Base-by-base conservation (phyloP, 2,797 vertebrate genomes). In the Sciaenops ocellatus region DNA sequence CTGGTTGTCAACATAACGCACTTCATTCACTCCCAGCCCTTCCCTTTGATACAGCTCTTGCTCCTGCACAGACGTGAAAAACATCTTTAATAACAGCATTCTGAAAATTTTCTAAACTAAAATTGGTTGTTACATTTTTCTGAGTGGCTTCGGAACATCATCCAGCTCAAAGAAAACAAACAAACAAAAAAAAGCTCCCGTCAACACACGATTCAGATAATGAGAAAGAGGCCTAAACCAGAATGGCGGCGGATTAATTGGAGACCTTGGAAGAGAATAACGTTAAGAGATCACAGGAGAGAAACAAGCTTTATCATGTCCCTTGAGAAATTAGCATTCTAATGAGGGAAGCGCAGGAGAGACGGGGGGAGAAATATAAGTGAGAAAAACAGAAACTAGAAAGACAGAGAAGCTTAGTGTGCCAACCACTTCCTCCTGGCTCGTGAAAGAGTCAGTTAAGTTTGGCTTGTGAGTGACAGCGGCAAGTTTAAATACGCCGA, bases 1-100 rank as follows among this genome's bases (percentile, higher is more conserved):
- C 89, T 99, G 98, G 91, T 99, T 99, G 94, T 99, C 98, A 57
- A 99, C 98, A 48, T 99, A 99, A 88, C 96, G 97, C 26, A 99
- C 98, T 94, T 99, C 98, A 90, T 98, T 99, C 69, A 99, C 98
- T 6, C 98, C 98, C 12, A 99, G 94, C 1, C 97, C 98, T 92
- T 99, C 98, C 76, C 82, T 98, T 59, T 99, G 97, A 88, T 99
- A 99, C 61, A 99, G 96, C 84, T 99, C 98, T 95, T 99, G 98
- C 68, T 99, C 98, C 98, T 99, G 87, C 41, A 86, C 26, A 85
- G 34, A 89, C 22, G 78, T 3, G 20, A 54, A 54, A 66, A 66
- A 59, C 10, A 44, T 71, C 38, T 78, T 34, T 22, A 30, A 55
- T 73, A 52, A 51, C 34, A 34, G 28, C 1, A 63, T 59, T 50